Percentiles rank a stretch among this genome's conserved stretches.
These are phyloP conservation scores for Nyctereutes procyonoides DNA, from an alignment of 2,113 vertebrate genomes.

Conservation along the genomic window DNA sequence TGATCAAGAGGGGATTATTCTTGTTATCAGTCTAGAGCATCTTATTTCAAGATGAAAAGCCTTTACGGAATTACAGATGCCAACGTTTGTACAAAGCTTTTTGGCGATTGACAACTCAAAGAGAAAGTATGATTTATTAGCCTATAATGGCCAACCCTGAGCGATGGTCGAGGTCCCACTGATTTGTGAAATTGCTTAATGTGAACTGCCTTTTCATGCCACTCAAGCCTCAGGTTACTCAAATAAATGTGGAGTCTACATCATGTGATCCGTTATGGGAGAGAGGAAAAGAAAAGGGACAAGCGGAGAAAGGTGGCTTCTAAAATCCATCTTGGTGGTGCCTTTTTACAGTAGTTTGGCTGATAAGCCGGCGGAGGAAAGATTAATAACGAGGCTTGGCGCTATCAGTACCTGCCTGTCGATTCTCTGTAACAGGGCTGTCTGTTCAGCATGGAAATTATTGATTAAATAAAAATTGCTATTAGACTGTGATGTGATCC, in stretches of 20 bases:
- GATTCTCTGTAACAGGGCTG: constrained; percentile 94
- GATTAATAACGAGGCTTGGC: constrained; percentile 94
- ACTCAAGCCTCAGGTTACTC: constrained; percentile 82
- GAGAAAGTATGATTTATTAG: constrained; percentile 99
- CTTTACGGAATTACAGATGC: constrained; percentile 96
- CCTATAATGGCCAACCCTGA: constrained; percentile 94
- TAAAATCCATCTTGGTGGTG: constrained; percentile 93
- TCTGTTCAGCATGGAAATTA: constrained; percentile 99
- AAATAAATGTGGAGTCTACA: constrained; percentile 83
- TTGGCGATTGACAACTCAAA: constrained; percentile 96
- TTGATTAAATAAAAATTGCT: constrained; percentile 99
- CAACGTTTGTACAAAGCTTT: constrained; percentile 93
- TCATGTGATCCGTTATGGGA: constrained; percentile 73
- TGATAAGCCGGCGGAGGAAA: constrained; percentile 94
- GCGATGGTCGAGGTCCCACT: constrained; percentile 91
- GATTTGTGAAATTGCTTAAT: constrained; percentile 96
- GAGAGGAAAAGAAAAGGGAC: constrained; percentile 59
- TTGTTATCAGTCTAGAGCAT: constrained; percentile 98
- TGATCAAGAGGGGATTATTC: constrained; percentile 98
- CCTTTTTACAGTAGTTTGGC: constrained; percentile 94
- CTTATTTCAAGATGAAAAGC: constrained; percentile 99
- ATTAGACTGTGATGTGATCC: constrained; percentile 97
- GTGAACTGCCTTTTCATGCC: constrained; percentile 90
- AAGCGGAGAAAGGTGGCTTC: constrained; percentile 73
- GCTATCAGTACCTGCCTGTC: constrained; percentile 98